These are phyloP conservation scores for Magallana angulata DNA, from an alignment of 1,140 invertebrate genomes.

Conservation along the genomic window DNA sequence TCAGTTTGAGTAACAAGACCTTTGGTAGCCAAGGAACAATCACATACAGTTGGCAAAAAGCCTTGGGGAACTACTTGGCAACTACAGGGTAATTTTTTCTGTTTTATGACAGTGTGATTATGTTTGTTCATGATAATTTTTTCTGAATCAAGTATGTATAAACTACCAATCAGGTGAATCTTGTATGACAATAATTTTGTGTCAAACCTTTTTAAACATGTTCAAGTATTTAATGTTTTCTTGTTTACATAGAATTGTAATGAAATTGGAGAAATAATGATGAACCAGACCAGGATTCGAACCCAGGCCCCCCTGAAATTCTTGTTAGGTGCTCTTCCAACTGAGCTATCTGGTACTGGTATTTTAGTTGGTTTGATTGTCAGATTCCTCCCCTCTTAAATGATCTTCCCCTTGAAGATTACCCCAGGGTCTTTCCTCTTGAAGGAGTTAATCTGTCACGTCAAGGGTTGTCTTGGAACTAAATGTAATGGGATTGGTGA, in stretches of 20 bases:
- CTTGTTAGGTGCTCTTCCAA: too few species aligned
- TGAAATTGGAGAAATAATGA: not conserved
- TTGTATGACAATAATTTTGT: not conserved
- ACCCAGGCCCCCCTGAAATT: too few species aligned
- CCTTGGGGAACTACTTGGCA: constrained; percentile 81
- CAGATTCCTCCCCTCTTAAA: too few species aligned
- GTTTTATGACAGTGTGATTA: not conserved
- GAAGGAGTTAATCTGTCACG: too few species aligned
- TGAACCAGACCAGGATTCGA: too few species aligned
- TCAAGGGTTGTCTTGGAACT: too few species aligned
- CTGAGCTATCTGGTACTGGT: too few species aligned
- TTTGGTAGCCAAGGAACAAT: constrained; percentile 79
- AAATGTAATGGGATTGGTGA: too few species aligned
- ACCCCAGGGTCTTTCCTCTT: too few species aligned
- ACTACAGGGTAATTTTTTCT: constrained; percentile 78
- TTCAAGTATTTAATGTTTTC: not conserved
- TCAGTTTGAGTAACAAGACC: constrained; percentile 79
- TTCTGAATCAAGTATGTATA: not conserved
- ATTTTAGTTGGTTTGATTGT: too few species aligned
- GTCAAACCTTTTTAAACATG: not conserved
- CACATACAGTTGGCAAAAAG: constrained; percentile 80
- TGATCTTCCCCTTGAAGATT: too few species aligned
- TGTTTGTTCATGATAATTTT: not conserved
- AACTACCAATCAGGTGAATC: not conserved
- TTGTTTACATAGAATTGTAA: not conserved